Evolutionary conservation across 1,140 invertebrate species (phyloP).

Genomic region (Ips nitidus): DNA sequence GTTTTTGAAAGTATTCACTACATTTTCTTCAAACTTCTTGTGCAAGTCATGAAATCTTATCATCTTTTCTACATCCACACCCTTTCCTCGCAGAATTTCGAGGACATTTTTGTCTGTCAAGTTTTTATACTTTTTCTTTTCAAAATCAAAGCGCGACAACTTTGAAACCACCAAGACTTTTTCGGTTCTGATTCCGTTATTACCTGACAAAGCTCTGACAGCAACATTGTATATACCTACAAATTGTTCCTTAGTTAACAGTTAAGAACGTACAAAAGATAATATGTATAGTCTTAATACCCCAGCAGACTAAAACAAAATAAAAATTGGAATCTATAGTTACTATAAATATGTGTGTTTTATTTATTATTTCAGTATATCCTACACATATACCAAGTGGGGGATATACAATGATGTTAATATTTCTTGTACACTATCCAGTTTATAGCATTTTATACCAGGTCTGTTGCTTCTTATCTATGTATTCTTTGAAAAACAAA

Average conservation of each 20-base stretch:
- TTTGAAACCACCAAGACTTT: slow-evolving; percentile 82
- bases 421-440: no score
- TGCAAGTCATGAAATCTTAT: slow-evolving; percentile 77
- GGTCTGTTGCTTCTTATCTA: no score
- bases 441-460: no score
- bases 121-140: slow-evolving; percentile 70
- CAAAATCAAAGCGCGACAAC: slow-evolving; percentile 86
- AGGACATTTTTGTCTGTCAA: slow-evolving; percentile 71
- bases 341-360: no score
- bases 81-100: slow-evolving; percentile 67
- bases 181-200: slow-evolving; percentile 49
- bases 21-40: slow-evolving; percentile 70
- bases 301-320: no score
- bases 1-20: slow-evolving; percentile 66
- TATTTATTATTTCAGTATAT: no score
- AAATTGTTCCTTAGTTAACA: slow-evolving; percentile 16
- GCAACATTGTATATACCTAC: slow-evolving; percentile 39
- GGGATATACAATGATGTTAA: no score
- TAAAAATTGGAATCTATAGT: no score
- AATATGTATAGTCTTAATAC: not conserved
- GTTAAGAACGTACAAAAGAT: not conserved
- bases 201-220: slow-evolving; percentile 23
- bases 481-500: no score
- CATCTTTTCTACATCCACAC: slow-evolving; percentile 81
- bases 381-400: no score